These are phyloP conservation scores for Varecia variegata DNA, from an alignment of 2,797 vertebrate species.

Conservation along the genomic window DNA sequence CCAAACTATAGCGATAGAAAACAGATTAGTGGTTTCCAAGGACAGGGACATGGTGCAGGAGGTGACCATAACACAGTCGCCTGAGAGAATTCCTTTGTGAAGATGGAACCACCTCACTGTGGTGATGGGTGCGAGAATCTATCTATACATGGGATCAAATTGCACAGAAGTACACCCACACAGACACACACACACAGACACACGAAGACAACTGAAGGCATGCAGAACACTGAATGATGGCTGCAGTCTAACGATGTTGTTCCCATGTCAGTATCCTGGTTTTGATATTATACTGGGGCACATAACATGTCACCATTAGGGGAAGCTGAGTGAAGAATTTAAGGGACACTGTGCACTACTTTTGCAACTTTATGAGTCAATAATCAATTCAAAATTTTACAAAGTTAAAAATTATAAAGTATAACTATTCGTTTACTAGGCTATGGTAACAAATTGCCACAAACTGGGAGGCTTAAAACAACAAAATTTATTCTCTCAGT, in stretches of 20 bases:
- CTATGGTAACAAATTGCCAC: background rate
- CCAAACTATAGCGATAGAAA: background rate
- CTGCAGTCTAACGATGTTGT: background rate
- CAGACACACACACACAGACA: no score
- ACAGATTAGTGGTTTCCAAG: background rate
- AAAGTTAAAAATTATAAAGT: background rate
- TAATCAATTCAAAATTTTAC: background rate
- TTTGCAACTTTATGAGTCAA: background rate
- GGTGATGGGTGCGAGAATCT: background rate
- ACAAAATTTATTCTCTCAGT: background rate
- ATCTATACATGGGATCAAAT: background rate
- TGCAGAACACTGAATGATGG: background rate
- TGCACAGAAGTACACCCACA: background rate
- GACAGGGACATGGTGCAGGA: background rate
- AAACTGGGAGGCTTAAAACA: background rate
- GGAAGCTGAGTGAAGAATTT: background rate
- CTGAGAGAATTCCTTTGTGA: background rate
- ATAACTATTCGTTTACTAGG: accelerated
- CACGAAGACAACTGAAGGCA: background rate
- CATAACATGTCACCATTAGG: background rate
- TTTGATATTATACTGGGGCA: background rate
- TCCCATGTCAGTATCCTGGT: background rate
- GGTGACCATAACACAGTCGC: background rate
- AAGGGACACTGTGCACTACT: background rate
- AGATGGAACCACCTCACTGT: background rate